These are phyloP conservation scores for Halcyon leucocephala DNA, from an alignment of 2,797 vertebrate genomes.

Conservation along the genomic window DNA sequence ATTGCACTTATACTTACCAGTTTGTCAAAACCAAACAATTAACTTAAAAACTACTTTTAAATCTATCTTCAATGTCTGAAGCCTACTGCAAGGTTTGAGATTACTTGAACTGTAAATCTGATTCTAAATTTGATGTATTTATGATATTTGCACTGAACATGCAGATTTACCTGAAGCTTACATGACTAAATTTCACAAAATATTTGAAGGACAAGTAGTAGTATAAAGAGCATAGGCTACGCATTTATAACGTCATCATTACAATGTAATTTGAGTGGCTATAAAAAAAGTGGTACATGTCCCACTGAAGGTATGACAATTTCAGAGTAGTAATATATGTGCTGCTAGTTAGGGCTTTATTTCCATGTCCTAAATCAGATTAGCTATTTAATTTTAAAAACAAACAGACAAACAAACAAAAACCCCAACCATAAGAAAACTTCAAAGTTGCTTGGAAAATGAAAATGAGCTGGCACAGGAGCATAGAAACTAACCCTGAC, in stretches of 20 bases:
- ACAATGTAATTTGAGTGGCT: background rate
- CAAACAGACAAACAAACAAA: background rate
- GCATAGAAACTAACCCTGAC: background rate
- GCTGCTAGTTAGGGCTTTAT: background rate
- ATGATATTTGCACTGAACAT: background rate
- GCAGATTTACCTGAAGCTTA: background rate
- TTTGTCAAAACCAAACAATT: background rate
- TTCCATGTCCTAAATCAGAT: background rate
- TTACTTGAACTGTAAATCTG: background rate
- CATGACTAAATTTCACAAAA: background rate
- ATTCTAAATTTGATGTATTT: background rate
- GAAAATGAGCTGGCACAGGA: background rate
- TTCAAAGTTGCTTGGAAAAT: background rate
- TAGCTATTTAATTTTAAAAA: background rate
- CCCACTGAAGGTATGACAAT: background rate
- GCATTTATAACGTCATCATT: background rate
- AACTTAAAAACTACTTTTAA: background rate
- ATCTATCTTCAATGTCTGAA: background rate
- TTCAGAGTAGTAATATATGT: background rate
- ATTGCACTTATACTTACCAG: background rate
- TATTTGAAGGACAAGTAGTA: background rate
- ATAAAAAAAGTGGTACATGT: background rate
- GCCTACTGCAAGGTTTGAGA: background rate
- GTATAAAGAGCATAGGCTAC: background rate
- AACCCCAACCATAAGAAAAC: background rate